Conservation (phyloP, 1,140 invertebrate genomes). For the Catajapyx aquilonaris region DNA sequence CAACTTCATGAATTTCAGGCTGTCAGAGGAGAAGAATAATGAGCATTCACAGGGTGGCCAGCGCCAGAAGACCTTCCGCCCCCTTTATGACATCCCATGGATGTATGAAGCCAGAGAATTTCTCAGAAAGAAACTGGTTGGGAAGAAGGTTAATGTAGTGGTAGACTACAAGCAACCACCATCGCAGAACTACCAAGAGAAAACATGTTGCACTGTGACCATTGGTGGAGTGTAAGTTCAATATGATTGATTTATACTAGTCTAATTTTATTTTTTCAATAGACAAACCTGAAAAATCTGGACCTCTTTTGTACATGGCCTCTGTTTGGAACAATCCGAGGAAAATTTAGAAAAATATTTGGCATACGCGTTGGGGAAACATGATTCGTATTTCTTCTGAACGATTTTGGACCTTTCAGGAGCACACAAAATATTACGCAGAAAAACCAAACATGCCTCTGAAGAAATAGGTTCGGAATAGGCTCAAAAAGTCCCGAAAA, state of each 20-base stretch:
- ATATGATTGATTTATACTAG: background rate
- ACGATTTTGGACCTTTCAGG: too few species aligned
- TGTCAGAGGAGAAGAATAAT: constrained; percentile 8
- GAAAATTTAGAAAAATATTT: too few species aligned
- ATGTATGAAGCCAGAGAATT: constrained; percentile 97
- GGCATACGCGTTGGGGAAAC: too few species aligned
- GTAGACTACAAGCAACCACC: constrained; percentile 94
- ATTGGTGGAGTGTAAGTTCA: constrained; percentile 52
- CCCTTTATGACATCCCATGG: constrained; percentile 91
- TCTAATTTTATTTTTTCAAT: constrained; percentile 5
- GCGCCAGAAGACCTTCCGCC: constrained; percentile 40
- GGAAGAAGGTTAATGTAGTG: constrained; percentile 81
- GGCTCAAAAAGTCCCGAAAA: too few species aligned
- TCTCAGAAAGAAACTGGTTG: constrained; percentile 84
- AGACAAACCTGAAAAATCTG: background rate
- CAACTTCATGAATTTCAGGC: too few species aligned
- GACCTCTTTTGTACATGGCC: too few species aligned
- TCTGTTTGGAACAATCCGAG: too few species aligned
- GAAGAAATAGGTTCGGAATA: too few species aligned
- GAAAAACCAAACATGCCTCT: too few species aligned
- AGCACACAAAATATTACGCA: too few species aligned
- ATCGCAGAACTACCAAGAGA: constrained; percentile 81
- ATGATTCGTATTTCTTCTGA: too few species aligned
- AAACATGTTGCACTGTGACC: constrained; percentile 79
- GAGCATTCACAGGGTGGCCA: constrained; percentile 13